Evolutionary conservation across 2,113 vertebrate species (phyloP), one percentile per base, ranked within the genome.

Genomic region (Cephalopholis sonnerati): DNA sequence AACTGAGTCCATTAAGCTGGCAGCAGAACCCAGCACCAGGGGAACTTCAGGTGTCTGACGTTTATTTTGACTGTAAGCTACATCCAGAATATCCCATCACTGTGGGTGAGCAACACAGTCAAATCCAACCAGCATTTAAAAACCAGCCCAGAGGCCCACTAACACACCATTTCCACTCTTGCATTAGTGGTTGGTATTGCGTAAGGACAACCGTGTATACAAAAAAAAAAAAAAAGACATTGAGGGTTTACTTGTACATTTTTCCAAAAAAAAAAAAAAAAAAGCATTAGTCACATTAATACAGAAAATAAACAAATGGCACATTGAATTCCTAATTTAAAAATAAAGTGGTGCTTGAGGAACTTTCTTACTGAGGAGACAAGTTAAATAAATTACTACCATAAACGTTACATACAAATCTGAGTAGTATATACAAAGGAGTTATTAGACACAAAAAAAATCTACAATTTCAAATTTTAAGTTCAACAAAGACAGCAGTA

Each of bases 361-460:
- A 92, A 91, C 91, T 91, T 93, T 90, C 84, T 92, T 94, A 93
- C 86, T 85, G 83, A 93, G 88, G 92, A 95, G 91, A 95, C 92
- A 87, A 79, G 95, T 96, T 96, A 96, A 96, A 96, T 96, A 96
- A 96, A 96, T 96, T 96, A 96, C 95, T 94, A 96, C 88, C 93
- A 94, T 95, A 93, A 93, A 96, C 77, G 87, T 94, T 95, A 95
- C 94, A 95, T 95, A 96, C 92, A 96, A 94, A 95, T 95, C 93
- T 95, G 94, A 94, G 91, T 93, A 95, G 91, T 96, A 96, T 96
- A 90, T 96, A 96, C 95, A 96, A 90, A 93, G 84, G 88, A 91
- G 89, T 93, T 96, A 94, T 94, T 94, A 90, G 88, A 95, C 80
- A 93, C 84, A 83, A 92, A 81, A 88, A 88, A 84, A 94, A 93